A percentile compares a stretch with the other conserved stretches of the same genome.
Conservation (phyloP, 2,797 vertebrate genomes). For the Pantherophis vulpinus region DNA sequence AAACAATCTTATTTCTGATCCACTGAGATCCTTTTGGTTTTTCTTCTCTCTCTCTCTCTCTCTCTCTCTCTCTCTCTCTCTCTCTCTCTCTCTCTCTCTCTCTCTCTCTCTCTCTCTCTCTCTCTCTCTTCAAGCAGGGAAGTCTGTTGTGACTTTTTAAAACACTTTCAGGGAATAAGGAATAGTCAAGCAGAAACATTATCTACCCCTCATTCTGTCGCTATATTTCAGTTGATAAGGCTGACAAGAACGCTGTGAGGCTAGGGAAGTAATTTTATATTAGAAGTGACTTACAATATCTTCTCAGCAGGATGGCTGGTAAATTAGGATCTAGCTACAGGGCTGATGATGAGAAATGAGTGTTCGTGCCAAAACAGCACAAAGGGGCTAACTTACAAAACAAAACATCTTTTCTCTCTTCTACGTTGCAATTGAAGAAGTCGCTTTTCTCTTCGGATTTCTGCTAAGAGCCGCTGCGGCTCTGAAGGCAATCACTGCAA, state of each 20-base stretch:
- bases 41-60: background rate
- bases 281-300: constrained; percentile 3
- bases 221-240: background rate
- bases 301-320: background rate
- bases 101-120: background rate
- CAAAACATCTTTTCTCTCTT: background rate
- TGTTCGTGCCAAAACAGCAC: background rate
- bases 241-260: constrained; percentile 11
- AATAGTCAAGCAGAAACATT: background rate
- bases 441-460: background rate
- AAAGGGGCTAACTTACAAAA: background rate
- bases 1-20: background rate
- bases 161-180: background rate
- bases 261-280: constrained; percentile 5
- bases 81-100: background rate
- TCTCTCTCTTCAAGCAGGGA: background rate
- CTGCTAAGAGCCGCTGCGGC: background rate
- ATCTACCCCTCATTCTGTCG: background rate
- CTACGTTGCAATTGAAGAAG: background rate
- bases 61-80: background rate
- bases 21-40: background rate
- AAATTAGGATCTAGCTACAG: background rate
- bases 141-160: background rate
- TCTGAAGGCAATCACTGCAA: constrained; percentile 6
- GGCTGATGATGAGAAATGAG: background rate